phyloP scores from a whole-genome alignment of 2,797 vertebrate genomes.

The Nothura maculosa region DNA sequence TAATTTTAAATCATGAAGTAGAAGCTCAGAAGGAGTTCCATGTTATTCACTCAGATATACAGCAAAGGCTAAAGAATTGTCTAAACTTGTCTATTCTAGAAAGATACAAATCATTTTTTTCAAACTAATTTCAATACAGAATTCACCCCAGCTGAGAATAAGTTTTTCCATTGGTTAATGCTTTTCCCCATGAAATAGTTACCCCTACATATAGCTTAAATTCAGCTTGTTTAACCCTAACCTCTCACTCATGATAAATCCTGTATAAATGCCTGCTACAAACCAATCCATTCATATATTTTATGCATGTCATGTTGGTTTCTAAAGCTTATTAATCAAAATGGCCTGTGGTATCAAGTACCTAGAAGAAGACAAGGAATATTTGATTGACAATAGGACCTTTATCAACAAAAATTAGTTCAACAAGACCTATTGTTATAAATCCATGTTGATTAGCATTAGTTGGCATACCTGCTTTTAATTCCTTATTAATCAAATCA shows the following conservation, averaged over 20 bases:
- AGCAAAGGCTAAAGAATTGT: background rate
- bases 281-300: background rate
- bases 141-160: background rate
- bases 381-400: background rate
- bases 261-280: background rate
- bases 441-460: background rate
- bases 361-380: conserved; percentile 31
- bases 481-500: conserved; percentile 15
- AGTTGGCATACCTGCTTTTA: conserved; percentile 30
- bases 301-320: conserved; percentile 1
- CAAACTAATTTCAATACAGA: background rate
- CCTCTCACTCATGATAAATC: background rate
- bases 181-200: background rate
- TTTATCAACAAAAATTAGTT: conserved; percentile 45
- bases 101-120: background rate
- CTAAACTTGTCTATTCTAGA: background rate
- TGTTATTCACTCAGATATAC: background rate
- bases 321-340: conserved; percentile 45
- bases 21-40: background rate
- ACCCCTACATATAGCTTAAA: background rate
- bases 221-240: conserved; percentile 3
- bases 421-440: conserved; percentile 26
- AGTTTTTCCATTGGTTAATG: background rate
- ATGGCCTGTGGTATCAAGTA: background rate
- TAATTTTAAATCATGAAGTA: background rate